Evolutionary conservation across 2,888 invertebrate species (phyloP).

Genomic region (Limnephilus marmoratus): DNA sequence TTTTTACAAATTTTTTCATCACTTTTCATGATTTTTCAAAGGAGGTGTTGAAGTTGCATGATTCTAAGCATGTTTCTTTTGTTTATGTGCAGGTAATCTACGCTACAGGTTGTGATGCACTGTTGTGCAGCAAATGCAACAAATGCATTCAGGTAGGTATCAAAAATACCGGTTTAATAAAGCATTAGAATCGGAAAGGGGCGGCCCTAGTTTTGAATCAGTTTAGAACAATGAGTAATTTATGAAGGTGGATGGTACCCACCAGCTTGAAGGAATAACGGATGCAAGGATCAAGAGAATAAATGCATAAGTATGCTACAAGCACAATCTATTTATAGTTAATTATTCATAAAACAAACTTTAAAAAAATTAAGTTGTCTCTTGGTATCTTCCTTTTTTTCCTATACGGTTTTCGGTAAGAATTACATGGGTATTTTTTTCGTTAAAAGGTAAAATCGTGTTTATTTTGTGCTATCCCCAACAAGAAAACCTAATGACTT

Average conservation of each 20-base stretch:
- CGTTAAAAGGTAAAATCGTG: no score
- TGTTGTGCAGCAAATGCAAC: not conserved
- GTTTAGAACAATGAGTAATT: slow-evolving; percentile 3
- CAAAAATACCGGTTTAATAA: slow-evolving; percentile 11
- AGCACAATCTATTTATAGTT: no score
- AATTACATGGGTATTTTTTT: no score
- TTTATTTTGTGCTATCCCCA: no score
- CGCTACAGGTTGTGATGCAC: not conserved
- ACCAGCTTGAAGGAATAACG: not conserved
- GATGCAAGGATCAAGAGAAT: not conserved
- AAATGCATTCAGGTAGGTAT: not conserved
- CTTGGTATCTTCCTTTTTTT: no score
- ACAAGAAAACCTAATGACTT: no score
- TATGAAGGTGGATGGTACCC: not conserved
- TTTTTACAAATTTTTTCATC: no score
- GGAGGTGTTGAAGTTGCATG: no score
- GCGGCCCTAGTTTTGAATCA: not conserved
- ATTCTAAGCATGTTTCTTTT: not conserved
- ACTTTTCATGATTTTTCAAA: no score
- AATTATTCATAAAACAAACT: no score
- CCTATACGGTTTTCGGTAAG: no score
- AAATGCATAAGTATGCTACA: not conserved
- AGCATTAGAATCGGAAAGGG: not conserved
- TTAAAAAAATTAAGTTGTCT: no score
- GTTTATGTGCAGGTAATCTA: not conserved